phyloP scores from a whole-genome alignment of 2,113 vertebrate genomes.

The Brachionichthys hirsutus region DNA sequence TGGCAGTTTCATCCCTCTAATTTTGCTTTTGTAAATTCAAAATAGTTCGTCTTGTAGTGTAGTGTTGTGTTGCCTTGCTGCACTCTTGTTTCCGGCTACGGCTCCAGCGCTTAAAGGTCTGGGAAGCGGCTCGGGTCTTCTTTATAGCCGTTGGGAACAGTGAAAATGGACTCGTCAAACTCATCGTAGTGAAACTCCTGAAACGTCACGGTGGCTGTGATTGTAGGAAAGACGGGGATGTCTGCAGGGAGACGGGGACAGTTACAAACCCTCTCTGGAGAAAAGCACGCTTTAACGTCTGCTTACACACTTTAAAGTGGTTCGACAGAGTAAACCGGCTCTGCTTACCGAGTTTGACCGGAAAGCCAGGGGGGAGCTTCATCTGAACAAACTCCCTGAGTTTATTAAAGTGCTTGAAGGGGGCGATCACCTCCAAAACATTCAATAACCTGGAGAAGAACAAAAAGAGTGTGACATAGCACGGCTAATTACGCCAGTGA shows the following conservation, averaged over 20 bases:
- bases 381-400: slow-evolving; percentile 99
- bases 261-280: not conserved
- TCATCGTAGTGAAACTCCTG: slow-evolving; percentile 97
- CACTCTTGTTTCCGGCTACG: not conserved
- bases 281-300: not conserved
- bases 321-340: not conserved
- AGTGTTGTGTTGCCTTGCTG: slow-evolving; percentile 1
- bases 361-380: slow-evolving; percentile 99
- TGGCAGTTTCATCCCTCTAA: not conserved
- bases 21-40: slow-evolving; percentile 2
- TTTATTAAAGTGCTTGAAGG: slow-evolving; percentile 99
- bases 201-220: slow-evolving; percentile 99
- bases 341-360: slow-evolving; percentile 93
- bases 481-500: too few species aligned
- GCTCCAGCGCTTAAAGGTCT: slow-evolving; percentile 82
- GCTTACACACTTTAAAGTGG: too few species aligned
- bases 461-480: not conserved
- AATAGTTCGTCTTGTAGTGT: slow-evolving; percentile 7
- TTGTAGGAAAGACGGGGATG: slow-evolving; percentile 97
- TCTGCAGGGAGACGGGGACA: slow-evolving; percentile 71
- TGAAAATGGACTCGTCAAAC: slow-evolving; percentile 90
- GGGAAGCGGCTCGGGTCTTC: slow-evolving; percentile 98
- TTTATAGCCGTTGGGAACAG: slow-evolving; percentile 92
- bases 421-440: slow-evolving; percentile 97
- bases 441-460: slow-evolving; percentile 87